Conservation (phyloP, 2,888 invertebrate species). For the Chrysolina haemoptera region DNA sequence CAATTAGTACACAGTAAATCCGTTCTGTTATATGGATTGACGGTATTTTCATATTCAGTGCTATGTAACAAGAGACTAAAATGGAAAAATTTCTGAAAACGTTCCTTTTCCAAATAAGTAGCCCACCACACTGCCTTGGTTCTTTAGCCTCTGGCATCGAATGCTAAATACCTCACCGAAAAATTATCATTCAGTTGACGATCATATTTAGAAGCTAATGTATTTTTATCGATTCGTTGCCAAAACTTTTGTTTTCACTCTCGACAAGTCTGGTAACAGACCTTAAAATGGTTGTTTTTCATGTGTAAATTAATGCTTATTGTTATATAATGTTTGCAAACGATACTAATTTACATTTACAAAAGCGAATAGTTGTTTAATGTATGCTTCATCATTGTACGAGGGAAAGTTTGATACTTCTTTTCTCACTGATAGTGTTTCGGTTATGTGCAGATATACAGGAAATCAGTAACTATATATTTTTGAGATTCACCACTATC, state of each 20-base stretch:
- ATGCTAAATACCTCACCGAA: slow-evolving; percentile 17
- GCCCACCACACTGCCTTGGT: slow-evolving; percentile 4
- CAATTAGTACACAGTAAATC: too few species aligned
- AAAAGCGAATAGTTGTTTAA: slow-evolving; percentile 34
- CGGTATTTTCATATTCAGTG: background rate
- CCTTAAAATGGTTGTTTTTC: slow-evolving; percentile 40
- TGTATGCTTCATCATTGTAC: slow-evolving; percentile 19
- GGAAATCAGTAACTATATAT: too few species aligned
- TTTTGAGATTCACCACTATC: too few species aligned
- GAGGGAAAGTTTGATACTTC: slow-evolving; percentile 1
- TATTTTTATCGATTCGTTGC: slow-evolving; percentile 43
- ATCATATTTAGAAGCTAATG: slow-evolving; percentile 44
- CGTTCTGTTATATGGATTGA: too few species aligned
- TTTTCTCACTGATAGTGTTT: background rate
- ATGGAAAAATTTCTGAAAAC: background rate
- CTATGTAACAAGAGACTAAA: background rate
- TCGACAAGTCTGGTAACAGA: slow-evolving; percentile 30
- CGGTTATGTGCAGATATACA: too few species aligned
- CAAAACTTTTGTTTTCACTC: slow-evolving; percentile 46
- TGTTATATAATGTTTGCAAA: slow-evolving; percentile 45
- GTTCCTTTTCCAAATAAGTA: slow-evolving; percentile 1
- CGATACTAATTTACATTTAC: slow-evolving; percentile 39
- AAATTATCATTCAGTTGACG: slow-evolving; percentile 47
- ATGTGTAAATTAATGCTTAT: slow-evolving; percentile 43
- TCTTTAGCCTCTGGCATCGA: slow-evolving; percentile 6